Conservation (phyloP, 2,113 vertebrate species). For the Corydoras sp. region DNA sequence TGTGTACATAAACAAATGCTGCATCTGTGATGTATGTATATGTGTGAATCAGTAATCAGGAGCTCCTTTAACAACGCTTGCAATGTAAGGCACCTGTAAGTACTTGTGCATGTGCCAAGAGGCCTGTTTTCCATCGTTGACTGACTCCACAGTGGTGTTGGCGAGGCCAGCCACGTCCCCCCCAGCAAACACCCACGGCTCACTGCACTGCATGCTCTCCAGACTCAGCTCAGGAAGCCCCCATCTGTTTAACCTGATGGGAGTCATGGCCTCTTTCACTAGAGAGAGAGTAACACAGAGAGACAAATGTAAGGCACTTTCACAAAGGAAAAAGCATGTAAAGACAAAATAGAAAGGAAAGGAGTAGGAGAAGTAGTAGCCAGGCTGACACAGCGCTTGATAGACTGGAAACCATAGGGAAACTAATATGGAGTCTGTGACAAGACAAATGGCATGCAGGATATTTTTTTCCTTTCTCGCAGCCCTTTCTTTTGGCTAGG, state of each 20-base stretch:
- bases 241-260: slow-evolving; percentile 83
- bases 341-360: slow-evolving; percentile 9
- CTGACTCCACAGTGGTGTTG: slow-evolving; percentile 88
- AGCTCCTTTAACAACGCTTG: no score
- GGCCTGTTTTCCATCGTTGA: slow-evolving; percentile 92
- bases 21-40: not conserved
- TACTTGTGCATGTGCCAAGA: slow-evolving; percentile 84
- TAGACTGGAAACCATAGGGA: slow-evolving; percentile 48
- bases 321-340: slow-evolving; percentile 19
- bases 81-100: slow-evolving; percentile 65
- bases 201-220: slow-evolving; percentile 89
- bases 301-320: slow-evolving; percentile 12
- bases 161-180: slow-evolving; percentile 83
- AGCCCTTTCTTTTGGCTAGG: slow-evolving; percentile 37
- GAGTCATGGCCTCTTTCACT: slow-evolving; percentile 82
- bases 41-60: not conserved
- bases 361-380: not conserved
- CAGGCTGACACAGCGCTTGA: slow-evolving; percentile 29
- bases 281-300: slow-evolving; percentile 14
- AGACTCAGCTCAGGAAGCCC: slow-evolving; percentile 80
- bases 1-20: not conserved
- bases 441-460: slow-evolving; percentile 54
- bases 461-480: slow-evolving; percentile 29
- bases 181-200: slow-evolving; percentile 86
- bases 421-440: slow-evolving; percentile 51